Evolutionary conservation across 2,888 invertebrate species (phyloP), one percentile per base, ranked within the genome.

Genomic region (Pristionchus fissidentatus): DNA sequence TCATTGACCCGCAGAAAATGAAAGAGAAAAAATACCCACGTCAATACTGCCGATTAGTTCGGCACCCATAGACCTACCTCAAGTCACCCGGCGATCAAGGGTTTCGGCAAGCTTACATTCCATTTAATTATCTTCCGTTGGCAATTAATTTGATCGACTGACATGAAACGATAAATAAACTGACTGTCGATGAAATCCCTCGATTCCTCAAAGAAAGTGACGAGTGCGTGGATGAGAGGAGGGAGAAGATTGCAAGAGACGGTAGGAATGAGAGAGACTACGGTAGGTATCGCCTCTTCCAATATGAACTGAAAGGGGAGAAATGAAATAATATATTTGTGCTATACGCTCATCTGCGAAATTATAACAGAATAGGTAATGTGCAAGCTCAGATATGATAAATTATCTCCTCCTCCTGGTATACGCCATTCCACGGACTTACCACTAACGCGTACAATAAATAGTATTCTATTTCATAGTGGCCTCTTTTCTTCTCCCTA

Each of bases 121-220:
- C n/a, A n/a, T n/a, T n/a, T n/a, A n/a, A n/a, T n/a, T n/a, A n/a
- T n/a, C n/a, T n/a, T n/a, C n/a, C n/a, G n/a, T n/a, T n/a, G n/a
- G n/a, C n/a, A n/a, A n/a, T n/a, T n/a, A n/a, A n/a, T n/a, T n/a
- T n/a, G n/a, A n/a, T 57, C 57, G 57, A 57, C n/a, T 26, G 57
- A 57, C 19, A n/a, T n/a, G 8, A 29, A 62, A 62, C 19, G n/a
- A 22, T 22, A 7, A 73, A n/a, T n/a, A 43, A 43, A 73, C 43
- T 46, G 2, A 75, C 75, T 75, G 32, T 75, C 75, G 46, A 75
- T 49, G 49, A 46, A 75, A 46, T 75, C 75, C 19, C 75, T 43
- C 46, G 75, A 75, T 75, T 75, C 75, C 29, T 75, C 75, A n/a
- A 75, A 75, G 8, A 75, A 38, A n/a, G 49, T 26, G 26, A 49